Conservation (phyloP, 2,113 vertebrate genomes). For the Gopherus flavomarginatus region DNA sequence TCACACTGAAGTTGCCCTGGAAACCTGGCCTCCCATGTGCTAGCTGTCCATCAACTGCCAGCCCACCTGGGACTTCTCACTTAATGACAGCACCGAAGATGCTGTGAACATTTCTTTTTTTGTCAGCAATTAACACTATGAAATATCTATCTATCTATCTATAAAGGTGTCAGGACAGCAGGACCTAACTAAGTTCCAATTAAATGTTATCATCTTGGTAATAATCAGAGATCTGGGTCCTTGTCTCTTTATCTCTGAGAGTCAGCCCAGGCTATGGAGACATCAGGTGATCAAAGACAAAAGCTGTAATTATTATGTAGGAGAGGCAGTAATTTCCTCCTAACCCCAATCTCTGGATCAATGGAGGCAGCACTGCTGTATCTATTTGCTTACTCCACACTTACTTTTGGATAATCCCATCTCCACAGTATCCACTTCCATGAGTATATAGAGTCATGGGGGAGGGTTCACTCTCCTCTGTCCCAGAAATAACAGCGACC, state of each 20-base stretch:
- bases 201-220: conserved; percentile 62
- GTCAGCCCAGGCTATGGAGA: conserved; percentile 38
- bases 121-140: conserved; percentile 42
- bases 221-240: conserved; percentile 45
- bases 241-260: conserved; percentile 55
- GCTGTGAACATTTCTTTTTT: conserved; percentile 32
- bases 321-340: conserved; percentile 39
- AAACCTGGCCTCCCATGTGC: accelerated
- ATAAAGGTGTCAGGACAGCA: conserved; percentile 69
- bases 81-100: background rate
- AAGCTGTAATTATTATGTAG: background rate
- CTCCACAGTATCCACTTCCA: conserved; percentile 93
- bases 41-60: background rate
- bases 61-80: background rate
- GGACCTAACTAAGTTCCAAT: conserved; percentile 42
- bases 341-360: background rate
- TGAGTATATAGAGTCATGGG: conserved; percentile 85
- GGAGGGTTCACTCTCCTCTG: conserved; percentile 89
- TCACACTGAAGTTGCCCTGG: background rate
- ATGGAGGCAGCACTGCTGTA: background rate
- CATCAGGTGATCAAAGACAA: background rate
- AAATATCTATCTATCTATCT: conserved; percentile 51
- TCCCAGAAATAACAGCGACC: conserved; percentile 85
- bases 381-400: conserved; percentile 11
- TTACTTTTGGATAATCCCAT: conserved; percentile 94